These are phyloP conservation scores for Porites cylindrica DNA, from an alignment of 92 coral and sea anemone genomes.

Conservation along the genomic window DNA sequence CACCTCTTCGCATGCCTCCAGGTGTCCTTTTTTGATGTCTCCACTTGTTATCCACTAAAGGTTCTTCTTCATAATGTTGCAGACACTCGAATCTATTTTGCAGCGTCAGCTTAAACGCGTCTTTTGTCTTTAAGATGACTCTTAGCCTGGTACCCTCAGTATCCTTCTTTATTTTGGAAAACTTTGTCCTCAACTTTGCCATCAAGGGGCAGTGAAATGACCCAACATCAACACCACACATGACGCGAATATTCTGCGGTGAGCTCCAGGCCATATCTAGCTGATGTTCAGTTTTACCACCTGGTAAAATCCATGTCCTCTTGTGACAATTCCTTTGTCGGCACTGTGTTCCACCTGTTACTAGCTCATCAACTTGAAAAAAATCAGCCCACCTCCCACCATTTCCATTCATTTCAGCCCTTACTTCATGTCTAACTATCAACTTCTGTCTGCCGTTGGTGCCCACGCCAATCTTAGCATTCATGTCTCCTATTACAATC, in stretches of 20 bases:
- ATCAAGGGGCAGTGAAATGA: conserved; percentile 29
- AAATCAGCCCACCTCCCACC: conserved; percentile 10
- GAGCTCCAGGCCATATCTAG: conserved; percentile 9
- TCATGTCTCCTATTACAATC: background rate
- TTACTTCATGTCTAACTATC: too few species aligned
- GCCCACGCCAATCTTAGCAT: too few species aligned
- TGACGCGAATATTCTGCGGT: conserved; percentile 14
- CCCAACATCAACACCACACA: conserved; percentile 36
- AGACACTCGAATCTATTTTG: background rate
- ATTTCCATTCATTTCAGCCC: conserved; percentile 1
- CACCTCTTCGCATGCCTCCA: conserved; percentile 32
- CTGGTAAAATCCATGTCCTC: conserved; percentile 43
- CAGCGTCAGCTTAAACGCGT: background rate
- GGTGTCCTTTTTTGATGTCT: conserved; percentile 11
- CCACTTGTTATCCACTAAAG: conserved; percentile 16
- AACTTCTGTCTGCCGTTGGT: too few species aligned
- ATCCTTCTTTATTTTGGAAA: background rate
- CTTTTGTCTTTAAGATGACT: background rate
- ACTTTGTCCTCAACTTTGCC: background rate
- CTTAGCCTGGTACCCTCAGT: background rate
- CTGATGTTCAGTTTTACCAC: conserved; percentile 25
- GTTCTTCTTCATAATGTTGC: background rate
- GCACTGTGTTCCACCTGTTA: too few species aligned
- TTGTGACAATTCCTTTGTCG: too few species aligned
- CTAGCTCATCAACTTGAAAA: too few species aligned